Conservation (phyloP, 35 echinoderm and acorn worm species). For the Apostichopus japonicus region DNA sequence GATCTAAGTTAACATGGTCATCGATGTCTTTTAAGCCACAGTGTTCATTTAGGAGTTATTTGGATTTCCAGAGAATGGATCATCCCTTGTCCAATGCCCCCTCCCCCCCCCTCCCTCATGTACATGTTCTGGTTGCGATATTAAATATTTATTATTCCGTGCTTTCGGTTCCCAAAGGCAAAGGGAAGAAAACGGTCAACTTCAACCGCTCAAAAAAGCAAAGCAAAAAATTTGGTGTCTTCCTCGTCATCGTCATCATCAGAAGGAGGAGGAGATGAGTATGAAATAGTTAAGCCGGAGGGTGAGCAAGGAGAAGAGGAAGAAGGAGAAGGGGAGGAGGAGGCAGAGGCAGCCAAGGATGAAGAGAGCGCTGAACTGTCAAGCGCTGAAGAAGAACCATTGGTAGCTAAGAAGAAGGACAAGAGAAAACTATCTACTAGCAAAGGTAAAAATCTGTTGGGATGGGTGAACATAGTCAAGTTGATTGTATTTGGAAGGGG, state of each 20-base stretch:
- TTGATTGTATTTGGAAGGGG: too few species aligned
- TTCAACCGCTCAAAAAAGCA: conserved; percentile 2
- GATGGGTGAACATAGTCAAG: too few species aligned
- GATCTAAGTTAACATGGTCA: too few species aligned
- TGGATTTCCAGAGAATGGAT: too few species aligned
- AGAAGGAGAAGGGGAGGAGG: conserved; percentile 22
- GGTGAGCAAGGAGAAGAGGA: not conserved
- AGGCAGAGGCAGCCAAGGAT: not conserved
- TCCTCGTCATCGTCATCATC: too few species aligned
- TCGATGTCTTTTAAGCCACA: too few species aligned
- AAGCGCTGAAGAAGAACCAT: conserved; percentile 13
- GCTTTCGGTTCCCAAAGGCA: not conserved
- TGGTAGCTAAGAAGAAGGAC: not conserved
- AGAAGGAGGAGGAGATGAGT: not conserved
- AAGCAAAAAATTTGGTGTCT: conserved; percentile 1
- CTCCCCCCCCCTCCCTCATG: too few species aligned
- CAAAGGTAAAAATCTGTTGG: not conserved
- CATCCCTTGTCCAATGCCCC: too few species aligned
- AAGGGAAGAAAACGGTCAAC: conserved; percentile 17
- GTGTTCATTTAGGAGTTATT: too few species aligned
- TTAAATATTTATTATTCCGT: not conserved
- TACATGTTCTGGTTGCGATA: too few species aligned
- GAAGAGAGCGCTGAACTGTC: conserved; percentile 23
- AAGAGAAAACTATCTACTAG: not conserved
- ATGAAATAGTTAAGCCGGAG: not conserved